Evolutionary conservation across 2,113 vertebrate species (phyloP).

Genomic region (Pseudonaja textilis): DNA sequence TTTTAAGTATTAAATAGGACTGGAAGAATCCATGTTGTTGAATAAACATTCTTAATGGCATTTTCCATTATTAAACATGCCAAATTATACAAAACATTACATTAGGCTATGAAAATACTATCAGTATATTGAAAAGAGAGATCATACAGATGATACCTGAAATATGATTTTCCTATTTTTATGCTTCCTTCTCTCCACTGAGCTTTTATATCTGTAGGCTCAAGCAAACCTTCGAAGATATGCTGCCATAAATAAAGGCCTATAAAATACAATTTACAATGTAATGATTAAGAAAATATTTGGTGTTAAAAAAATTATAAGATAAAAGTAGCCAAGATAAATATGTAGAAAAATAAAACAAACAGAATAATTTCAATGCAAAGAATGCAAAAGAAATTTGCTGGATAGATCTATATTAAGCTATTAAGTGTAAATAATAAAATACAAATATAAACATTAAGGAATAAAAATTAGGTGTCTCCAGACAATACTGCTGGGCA

Average conservation of each 20-base stretch:
- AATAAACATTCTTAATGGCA: background rate
- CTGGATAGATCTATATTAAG: background rate
- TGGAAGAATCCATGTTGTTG: background rate
- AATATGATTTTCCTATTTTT: slow-evolving; percentile 78
- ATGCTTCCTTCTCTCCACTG: slow-evolving; percentile 92
- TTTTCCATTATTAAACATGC: background rate
- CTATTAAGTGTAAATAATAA: background rate
- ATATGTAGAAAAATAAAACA: background rate
- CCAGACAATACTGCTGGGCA: background rate
- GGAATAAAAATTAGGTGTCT: background rate
- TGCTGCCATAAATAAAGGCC: slow-evolving; percentile 97
- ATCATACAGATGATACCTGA: slow-evolving; percentile 79
- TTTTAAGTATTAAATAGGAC: background rate
- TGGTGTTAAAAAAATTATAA: background rate
- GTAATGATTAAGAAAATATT: background rate
- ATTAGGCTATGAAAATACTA: background rate
- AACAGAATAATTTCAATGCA: background rate
- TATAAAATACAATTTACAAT: slow-evolving; percentile 47
- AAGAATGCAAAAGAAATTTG: background rate
- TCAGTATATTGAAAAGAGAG: background rate
- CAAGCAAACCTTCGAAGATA: slow-evolving; percentile 86
- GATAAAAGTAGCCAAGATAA: background rate
- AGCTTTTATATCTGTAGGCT: slow-evolving; percentile 81
- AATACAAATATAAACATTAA: background rate
- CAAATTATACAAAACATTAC: background rate